These are phyloP conservation scores for Luffia ferchaultella DNA, from an alignment of 2,888 invertebrate genomes.

Conservation along the genomic window DNA sequence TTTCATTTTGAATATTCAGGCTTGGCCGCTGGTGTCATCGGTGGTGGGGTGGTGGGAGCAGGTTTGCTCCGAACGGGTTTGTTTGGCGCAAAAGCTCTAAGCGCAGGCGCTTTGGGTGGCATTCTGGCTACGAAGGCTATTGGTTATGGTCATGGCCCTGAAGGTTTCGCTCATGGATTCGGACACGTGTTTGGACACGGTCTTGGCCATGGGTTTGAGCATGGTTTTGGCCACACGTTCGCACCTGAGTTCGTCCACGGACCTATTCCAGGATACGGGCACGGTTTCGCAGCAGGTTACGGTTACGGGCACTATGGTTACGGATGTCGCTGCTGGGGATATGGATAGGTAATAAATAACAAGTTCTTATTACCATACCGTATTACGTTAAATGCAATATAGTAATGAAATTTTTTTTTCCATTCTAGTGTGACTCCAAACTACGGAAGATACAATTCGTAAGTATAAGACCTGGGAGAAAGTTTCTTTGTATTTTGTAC, in stretches of 20 bases:
- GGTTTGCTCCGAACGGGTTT: slow-evolving; percentile 40
- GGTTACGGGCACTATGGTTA: not conserved
- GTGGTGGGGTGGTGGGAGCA: slow-evolving; percentile 32
- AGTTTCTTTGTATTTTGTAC: too few species aligned
- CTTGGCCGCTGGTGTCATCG: slow-evolving; percentile 25
- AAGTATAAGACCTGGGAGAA: too few species aligned
- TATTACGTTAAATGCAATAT: too few species aligned
- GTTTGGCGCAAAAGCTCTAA: slow-evolving; percentile 29
- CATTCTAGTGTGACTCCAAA: not conserved
- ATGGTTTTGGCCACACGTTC: slow-evolving; percentile 8
- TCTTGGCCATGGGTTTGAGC: slow-evolving; percentile 17
- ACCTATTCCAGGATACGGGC: not conserved
- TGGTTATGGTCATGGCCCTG: slow-evolving; percentile 14
- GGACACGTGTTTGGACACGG: slow-evolving; percentile 5
- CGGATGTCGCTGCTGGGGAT: not conserved
- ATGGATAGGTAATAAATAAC: not conserved
- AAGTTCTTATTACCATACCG: too few species aligned
- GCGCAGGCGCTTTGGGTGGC: slow-evolving; percentile 40
- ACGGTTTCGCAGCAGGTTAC: not conserved
- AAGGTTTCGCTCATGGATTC: not conserved
- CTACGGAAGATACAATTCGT: not conserved
- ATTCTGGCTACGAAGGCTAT: slow-evolving; percentile 33
- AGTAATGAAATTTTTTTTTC: not conserved
- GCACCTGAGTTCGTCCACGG: not conserved
- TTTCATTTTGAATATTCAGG: too few species aligned